A percentile compares a stretch with the other conserved stretches of the same genome.
phyloP scores from a whole-genome alignment of 1,140 invertebrate species.

The Drosophila asahinai region DNA sequence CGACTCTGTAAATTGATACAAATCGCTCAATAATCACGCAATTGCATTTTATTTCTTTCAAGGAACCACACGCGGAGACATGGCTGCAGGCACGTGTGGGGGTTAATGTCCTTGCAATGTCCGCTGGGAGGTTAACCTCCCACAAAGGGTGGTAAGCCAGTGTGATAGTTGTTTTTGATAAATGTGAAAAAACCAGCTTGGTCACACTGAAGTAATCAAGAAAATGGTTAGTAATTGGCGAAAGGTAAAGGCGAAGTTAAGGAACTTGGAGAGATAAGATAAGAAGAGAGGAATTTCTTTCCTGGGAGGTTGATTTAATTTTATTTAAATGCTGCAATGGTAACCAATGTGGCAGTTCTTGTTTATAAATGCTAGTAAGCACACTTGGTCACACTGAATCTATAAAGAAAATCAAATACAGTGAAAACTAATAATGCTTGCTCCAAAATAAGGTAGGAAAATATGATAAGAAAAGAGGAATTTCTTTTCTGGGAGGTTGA shows the following conservation, averaged over 20 bases:
- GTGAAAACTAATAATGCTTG: too few relatives aligned
- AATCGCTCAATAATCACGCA: conserved; percentile 81
- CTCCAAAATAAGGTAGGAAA: too few relatives aligned
- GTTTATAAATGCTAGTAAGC: conserved; percentile 13
- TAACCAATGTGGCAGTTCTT: background rate
- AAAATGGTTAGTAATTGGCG: background rate
- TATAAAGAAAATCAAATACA: background rate
- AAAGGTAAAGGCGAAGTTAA: too few relatives aligned
- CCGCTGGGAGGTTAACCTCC: conserved; percentile 1
- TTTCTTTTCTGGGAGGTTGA: too few relatives aligned
- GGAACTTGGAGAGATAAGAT: too few relatives aligned
- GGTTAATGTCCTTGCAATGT: conserved; percentile 27
- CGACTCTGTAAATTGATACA: conserved; percentile 75
- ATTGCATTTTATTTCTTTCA: conserved; percentile 74
- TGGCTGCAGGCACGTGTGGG: conserved; percentile 35
- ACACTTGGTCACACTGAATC: background rate
- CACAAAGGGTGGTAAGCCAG: background rate
- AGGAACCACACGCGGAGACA: background rate
- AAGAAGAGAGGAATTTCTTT: too few relatives aligned
- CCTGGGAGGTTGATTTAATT: too few relatives aligned
- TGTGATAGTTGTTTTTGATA: conserved; percentile 2
- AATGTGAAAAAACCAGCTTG: conserved; percentile 8
- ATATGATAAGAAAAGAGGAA: too few relatives aligned
- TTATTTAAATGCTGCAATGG: background rate
- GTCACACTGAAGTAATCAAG: background rate